Evolutionary conservation across 2,113 vertebrate genomes (phyloP).

Genomic region (Cavia aperea): DNA sequence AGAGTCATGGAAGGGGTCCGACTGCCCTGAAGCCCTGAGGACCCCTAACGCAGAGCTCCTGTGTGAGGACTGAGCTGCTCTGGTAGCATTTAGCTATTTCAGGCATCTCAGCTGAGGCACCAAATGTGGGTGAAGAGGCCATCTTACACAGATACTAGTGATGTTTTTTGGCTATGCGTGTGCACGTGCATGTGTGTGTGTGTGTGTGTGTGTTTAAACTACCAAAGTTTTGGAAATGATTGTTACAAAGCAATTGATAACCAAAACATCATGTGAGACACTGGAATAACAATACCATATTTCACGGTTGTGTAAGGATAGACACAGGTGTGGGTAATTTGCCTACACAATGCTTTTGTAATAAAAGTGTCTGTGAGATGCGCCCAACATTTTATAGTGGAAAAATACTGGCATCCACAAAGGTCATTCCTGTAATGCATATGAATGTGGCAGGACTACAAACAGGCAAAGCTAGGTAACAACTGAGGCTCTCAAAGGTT

Average conservation of each 20-base stretch:
- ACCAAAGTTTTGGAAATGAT: neutral
- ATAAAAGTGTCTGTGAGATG: neutral
- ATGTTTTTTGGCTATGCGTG: neutral
- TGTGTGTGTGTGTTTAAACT: neutral
- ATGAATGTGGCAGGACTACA: neutral
- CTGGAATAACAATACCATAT: neutral
- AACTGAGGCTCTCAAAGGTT: neutral
- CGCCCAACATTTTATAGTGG: neutral
- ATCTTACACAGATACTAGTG: neutral
- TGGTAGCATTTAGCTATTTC: neutral
- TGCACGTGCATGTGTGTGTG: neutral
- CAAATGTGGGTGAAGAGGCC: neutral
- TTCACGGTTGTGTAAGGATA: neutral
- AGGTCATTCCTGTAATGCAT: constrained; percentile 10
- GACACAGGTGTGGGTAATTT: neutral
- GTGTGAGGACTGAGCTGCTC: neutral
- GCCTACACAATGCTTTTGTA: neutral
- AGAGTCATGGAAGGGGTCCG: neutral
- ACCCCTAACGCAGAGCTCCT: neutral
- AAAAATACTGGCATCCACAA: constrained; percentile 28
- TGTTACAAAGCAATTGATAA: neutral
- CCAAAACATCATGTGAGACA: constrained; percentile 4
- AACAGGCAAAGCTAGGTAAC: neutral
- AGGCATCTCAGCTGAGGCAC: neutral
- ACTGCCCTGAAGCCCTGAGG: neutral